Evolutionary conservation across 2,888 invertebrate species (phyloP).

Genomic region (Apodemia hepburni): DNA sequence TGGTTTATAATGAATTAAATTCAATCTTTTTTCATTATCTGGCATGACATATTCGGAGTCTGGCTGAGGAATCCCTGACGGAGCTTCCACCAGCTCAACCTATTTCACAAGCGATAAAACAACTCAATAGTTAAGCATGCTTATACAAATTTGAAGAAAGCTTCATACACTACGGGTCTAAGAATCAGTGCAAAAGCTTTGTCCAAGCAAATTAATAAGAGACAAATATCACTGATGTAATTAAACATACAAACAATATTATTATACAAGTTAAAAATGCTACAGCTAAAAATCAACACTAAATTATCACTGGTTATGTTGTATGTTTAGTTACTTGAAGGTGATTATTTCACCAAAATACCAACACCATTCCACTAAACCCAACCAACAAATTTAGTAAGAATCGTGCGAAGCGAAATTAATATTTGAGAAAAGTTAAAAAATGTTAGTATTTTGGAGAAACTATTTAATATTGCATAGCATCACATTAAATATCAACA

Average conservation of each 20-base stretch:
- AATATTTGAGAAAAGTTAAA: constrained; percentile 47
- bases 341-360: constrained; percentile 74
- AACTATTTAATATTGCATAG: constrained; percentile 46
- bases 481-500: constrained; percentile 43
- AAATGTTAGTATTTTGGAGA: constrained; percentile 78
- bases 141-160: constrained; percentile 63
- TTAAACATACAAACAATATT: constrained; percentile 56
- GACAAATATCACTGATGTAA: constrained; percentile 37
- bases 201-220: constrained; percentile 57
- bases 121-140: constrained; percentile 70
- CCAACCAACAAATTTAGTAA: constrained; percentile 41
- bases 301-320: constrained; percentile 18
- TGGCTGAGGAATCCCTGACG: constrained; percentile 38
- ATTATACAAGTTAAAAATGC: constrained; percentile 23
- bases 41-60: constrained; percentile 39
- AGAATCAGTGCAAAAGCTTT: constrained; percentile 58
- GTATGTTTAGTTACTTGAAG: constrained; percentile 65
- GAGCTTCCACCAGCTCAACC: constrained; percentile 61
- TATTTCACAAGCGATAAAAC: constrained; percentile 68
- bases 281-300: constrained; percentile 18
- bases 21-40: constrained; percentile 34
- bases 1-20: constrained; percentile 50
- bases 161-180: constrained; percentile 47
- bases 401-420: constrained; percentile 54
- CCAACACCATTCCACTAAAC: constrained; percentile 66